Conservation (phyloP, 2,888 invertebrate species). For the Griposia aprilina region DNA sequence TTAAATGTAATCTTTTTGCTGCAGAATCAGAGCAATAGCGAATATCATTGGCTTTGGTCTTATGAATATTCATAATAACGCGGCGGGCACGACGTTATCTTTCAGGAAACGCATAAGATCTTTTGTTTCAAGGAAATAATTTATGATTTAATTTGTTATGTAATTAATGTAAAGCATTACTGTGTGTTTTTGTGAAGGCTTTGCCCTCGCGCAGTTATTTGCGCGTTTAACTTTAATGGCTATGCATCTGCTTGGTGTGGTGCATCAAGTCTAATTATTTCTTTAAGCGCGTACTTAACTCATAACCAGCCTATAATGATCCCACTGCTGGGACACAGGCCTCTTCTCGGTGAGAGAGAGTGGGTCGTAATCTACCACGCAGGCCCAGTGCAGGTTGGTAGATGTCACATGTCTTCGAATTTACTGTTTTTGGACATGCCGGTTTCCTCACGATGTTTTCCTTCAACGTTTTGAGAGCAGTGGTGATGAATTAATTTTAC, state of each 20-base stretch:
- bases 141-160: conserved; percentile 55
- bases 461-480: too few species aligned
- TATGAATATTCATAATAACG: conserved; percentile 68
- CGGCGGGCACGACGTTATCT: conserved; percentile 59
- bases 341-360: too few species aligned
- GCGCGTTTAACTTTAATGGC: neutral
- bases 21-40: conserved; percentile 24
- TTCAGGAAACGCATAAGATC: conserved; percentile 63
- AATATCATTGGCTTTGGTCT: conserved; percentile 45
- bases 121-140: conserved; percentile 65
- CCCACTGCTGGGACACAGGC: too few species aligned
- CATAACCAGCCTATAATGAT: too few species aligned
- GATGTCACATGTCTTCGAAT: too few species aligned
- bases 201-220: conserved; percentile 44
- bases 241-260: neutral
- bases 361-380: too few species aligned
- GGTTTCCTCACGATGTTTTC: too few species aligned
- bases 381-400: too few species aligned
- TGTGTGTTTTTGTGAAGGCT: conserved; percentile 41
- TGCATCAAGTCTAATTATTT: neutral
- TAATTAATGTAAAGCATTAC: conserved; percentile 55
- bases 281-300: neutral
- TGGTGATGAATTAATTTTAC: too few species aligned
- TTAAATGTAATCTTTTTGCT: conserved; percentile 36
- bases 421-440: too few species aligned